Evolutionary conservation across 2,113 vertebrate genomes (phyloP), one percentile per base, ranked within the genome.

Genomic region (Oplegnathus fasciatus): DNA sequence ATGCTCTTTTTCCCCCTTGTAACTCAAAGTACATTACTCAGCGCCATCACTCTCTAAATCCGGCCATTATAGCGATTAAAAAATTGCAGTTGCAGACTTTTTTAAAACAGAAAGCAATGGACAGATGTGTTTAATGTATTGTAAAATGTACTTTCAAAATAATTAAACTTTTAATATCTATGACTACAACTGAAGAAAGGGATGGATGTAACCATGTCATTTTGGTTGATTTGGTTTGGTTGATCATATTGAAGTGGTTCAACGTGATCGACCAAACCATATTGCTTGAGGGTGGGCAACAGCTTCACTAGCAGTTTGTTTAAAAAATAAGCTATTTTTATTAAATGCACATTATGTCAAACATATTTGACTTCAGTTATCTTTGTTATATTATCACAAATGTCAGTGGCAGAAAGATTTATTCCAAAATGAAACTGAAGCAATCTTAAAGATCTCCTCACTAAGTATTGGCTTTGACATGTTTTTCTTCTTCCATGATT

Each of bases 401-500:
- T 4, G 34, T 65, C 73, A 73, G 69, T 67, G 66, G 26, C 57
- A 70, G 68, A 72, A 77, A 71, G 70, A 58, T 30, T 82, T 78
- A 75, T 28, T 75, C 78, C 60, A 42, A 76, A 83, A 86, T 87
- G 79, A 75, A 89, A 50, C 42, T 2, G 5, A 81, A 76, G 68
- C 78, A 67, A 86, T 80, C 57, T 68, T 68, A 79, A 78, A 87
- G 85, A 91, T 90, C 88, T 91, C 76, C 70, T 91, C 62, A 69
- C 50, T 54, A 73, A 78, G 90, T 90, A 93, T 94, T 87, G 87
- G 85, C 85, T 61, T 58, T 94, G 95, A 94, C 93, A 93, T 93
- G 91, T 95, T 95, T 93, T 94, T 88, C 91, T 93, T 93, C 69
- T 42, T 5, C 67, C 82, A 84, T 94, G 94, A 95, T 95, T 94